Conservation (phyloP, 64 coral and sea anemone genomes). For the Acropora yongei region DNA sequence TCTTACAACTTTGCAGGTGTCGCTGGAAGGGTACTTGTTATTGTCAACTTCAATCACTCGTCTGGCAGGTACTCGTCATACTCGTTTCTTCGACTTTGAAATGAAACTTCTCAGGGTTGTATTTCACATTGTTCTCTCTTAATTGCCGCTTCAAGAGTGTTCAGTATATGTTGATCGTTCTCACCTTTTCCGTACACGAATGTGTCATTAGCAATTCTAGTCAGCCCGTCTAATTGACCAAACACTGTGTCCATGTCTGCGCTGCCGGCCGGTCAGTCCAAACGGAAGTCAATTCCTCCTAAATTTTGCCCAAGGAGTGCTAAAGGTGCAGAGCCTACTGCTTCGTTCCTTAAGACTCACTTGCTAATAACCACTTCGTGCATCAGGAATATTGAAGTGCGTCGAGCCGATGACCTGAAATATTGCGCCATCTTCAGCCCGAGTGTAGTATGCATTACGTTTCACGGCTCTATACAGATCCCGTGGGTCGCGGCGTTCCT, state of each 20-base stretch:
- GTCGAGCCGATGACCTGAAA: constrained; percentile 26
- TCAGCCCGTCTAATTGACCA: no score
- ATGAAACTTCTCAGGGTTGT: no score
- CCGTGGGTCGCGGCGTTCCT: constrained; percentile 8
- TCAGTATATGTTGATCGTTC: no score
- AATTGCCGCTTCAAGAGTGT: no score
- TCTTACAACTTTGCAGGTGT: no score
- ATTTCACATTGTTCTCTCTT: no score
- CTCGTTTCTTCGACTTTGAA: no score
- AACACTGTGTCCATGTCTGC: not conserved
- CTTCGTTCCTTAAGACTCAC: constrained; percentile 27
- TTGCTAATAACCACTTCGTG: constrained; percentile 49
- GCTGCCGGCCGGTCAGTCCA: constrained; percentile 38
- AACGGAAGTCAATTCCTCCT: constrained; percentile 60
- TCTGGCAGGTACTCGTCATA: no score
- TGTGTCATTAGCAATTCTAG: no score
- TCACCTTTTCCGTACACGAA: no score
- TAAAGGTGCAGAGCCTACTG: constrained; percentile 58
- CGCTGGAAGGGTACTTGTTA: no score
- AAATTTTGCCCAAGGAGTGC: constrained; percentile 39
- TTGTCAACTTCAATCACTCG: no score
- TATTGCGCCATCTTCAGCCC: constrained; percentile 15
- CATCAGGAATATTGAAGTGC: constrained; percentile 21
- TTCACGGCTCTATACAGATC: constrained; percentile 36
- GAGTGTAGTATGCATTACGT: not conserved